A percentile compares a stretch with the other conserved stretches of the same genome.
Evolutionary conservation across 2,797 vertebrate species (phyloP).

Genomic region (Orientallactaga sibirica): DNA sequence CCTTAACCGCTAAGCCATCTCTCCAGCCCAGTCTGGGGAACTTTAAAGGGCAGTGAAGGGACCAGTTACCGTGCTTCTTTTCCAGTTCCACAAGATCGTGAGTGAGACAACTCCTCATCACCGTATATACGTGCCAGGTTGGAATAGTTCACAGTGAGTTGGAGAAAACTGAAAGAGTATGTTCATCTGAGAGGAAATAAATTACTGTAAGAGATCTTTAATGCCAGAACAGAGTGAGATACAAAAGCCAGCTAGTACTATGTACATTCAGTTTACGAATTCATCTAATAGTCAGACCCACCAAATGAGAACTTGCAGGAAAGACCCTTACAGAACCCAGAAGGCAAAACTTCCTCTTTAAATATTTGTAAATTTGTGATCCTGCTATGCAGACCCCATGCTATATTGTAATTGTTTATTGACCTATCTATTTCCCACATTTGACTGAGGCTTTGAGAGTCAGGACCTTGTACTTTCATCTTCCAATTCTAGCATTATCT

Average conservation of each 20-base stretch:
- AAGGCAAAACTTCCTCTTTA: neutral
- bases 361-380: neutral
- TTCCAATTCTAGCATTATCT: slow-evolving; percentile 5
- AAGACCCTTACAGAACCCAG: neutral
- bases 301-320: neutral
- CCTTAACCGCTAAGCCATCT: too few relatives aligned
- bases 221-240: neutral
- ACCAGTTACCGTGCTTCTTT: neutral
- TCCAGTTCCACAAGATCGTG: neutral
- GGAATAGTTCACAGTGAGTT: neutral
- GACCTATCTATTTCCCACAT: neutral
- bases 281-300: neutral
- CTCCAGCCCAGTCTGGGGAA: neutral
- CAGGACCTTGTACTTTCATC: neutral
- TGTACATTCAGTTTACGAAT: neutral
- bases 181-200: neutral
- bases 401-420: neutral
- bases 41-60: neutral
- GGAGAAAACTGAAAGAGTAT: neutral
- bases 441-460: neutral
- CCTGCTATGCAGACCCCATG: neutral
- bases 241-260: neutral
- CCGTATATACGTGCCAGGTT: neutral
- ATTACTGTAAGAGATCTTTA: neutral
- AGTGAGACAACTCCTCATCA: neutral